Percentiles rank a stretch among this genome's conserved stretches.
phyloP scores from a whole-genome alignment of 2,888 invertebrate species.

The Trichogramma evanescens region DNA sequence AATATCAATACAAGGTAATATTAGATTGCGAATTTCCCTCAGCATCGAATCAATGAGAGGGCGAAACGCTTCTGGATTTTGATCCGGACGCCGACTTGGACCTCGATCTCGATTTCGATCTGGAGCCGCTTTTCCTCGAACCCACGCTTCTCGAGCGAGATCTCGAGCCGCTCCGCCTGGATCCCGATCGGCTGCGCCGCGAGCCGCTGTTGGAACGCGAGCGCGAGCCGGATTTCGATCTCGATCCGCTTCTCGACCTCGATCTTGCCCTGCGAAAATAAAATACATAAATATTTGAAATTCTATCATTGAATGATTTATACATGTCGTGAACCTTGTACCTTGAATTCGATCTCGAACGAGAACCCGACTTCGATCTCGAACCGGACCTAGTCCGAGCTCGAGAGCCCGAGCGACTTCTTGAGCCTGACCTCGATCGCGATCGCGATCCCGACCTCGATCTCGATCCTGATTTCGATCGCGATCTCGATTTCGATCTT shows the following conservation, averaged over 20 bases:
- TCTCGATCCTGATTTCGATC: conserved; percentile 26
- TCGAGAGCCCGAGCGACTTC: conserved; percentile 34
- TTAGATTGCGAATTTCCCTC: no score
- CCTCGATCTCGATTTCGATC: conserved; percentile 31
- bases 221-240: conserved; percentile 38
- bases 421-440: conserved; percentile 37
- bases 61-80: no score
- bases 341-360: conserved; percentile 39
- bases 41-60: no score
- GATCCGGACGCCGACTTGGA: conserved; percentile 15
- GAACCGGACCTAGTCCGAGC: conserved; percentile 21
- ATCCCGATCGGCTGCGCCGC: conserved; percentile 21
- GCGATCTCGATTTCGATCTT: conserved; percentile 39
- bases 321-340: neutral
- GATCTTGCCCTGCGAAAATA: neutral
- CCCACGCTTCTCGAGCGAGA: conserved; percentile 41
- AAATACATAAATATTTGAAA: no score
- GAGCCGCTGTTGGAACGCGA: conserved; percentile 39
- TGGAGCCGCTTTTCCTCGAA: conserved; percentile 40
- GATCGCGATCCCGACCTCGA: conserved; percentile 44
- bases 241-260: neutral
- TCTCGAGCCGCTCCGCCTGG: conserved; percentile 30
- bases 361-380: conserved; percentile 24
- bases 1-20: no score
- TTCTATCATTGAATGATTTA: no score